Evolutionary conservation across 2,113 vertebrate species (phyloP).

Genomic region (Capra hircus): DNA sequence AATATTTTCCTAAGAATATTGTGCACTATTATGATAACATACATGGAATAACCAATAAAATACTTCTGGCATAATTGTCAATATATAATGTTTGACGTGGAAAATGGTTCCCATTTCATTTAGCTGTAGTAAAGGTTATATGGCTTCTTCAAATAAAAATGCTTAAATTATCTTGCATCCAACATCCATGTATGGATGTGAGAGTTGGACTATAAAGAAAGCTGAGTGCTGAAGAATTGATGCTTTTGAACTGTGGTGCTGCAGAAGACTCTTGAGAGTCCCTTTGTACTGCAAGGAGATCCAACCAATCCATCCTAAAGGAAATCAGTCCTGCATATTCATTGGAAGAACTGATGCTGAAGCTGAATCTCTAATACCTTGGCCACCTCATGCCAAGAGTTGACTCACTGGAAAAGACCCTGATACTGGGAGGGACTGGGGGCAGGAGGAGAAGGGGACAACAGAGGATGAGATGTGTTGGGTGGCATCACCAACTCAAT

Average conservation of each 20-base stretch:
- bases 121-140: background rate
- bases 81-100: background rate
- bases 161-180: background rate
- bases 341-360: background rate
- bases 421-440: background rate
- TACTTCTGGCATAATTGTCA: background rate
- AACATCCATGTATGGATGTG: background rate
- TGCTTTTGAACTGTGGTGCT: background rate
- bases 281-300: background rate
- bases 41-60: background rate
- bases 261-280: background rate
- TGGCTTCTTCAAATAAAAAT: background rate
- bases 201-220: background rate
- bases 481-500: background rate
- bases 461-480: background rate
- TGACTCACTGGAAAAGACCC: background rate
- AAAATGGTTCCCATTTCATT: background rate
- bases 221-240: background rate
- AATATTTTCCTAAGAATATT: background rate
- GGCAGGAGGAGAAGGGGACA: background rate
- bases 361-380: background rate
- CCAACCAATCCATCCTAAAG: background rate
- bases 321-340: background rate
- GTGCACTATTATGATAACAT: background rate
- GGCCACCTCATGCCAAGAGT: rapidly evolving